These are phyloP conservation scores for Bombyx huttoni DNA, from an alignment of 2,888 invertebrate species.

Conservation along the genomic window DNA sequence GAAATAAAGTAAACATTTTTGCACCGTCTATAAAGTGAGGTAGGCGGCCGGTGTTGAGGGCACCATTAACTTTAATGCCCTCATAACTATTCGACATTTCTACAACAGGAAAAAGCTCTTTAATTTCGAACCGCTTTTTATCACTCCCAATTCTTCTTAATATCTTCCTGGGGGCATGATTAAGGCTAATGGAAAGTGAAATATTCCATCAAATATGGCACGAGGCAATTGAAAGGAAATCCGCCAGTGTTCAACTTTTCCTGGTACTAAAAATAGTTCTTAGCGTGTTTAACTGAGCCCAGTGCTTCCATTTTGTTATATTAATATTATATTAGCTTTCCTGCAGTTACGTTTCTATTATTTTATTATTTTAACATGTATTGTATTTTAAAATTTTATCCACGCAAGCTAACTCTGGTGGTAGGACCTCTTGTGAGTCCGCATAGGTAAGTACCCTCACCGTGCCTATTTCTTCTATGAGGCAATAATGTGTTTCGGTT, in stretches of 20 bases:
- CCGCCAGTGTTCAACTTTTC: background rate
- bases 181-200: background rate
- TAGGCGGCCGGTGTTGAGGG: slow-evolving; percentile 31
- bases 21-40: slow-evolving; percentile 40
- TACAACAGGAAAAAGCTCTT: slow-evolving; percentile 56
- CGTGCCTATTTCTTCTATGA: too few relatives aligned
- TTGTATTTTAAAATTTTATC: too few relatives aligned
- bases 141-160: slow-evolving; percentile 12
- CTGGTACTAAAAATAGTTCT: background rate
- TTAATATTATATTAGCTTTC: too few relatives aligned
- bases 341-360: too few relatives aligned
- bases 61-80: slow-evolving; percentile 59
- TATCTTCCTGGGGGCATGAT: background rate
- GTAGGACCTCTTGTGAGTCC: too few relatives aligned
- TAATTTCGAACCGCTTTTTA: slow-evolving; percentile 24
- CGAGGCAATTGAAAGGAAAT: background rate
- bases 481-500: too few relatives aligned
- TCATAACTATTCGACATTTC: slow-evolving; percentile 56
- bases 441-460: too few relatives aligned
- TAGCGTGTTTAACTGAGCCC: background rate
- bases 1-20: slow-evolving; percentile 3
- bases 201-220: background rate
- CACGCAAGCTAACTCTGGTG: too few relatives aligned
- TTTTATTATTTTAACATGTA: too few relatives aligned
- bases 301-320: too few relatives aligned